Percentiles rank a stretch among this genome's conserved stretches.
phyloP scores from a whole-genome alignment of 1,140 invertebrate species.

The Sinella curviseta region DNA sequence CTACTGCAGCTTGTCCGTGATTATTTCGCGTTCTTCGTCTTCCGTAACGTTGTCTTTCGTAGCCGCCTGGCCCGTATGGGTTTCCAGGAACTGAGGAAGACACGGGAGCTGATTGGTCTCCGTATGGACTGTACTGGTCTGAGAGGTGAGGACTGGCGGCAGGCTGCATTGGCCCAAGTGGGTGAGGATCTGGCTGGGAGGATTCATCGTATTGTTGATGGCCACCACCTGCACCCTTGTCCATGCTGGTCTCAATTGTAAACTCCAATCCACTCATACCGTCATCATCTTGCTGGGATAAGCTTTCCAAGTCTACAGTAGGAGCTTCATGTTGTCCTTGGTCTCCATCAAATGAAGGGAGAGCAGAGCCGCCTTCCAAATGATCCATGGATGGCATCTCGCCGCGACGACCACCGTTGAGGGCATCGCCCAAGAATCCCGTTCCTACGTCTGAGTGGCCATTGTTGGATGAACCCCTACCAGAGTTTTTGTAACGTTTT shows the following conservation, averaged over 20 bases:
- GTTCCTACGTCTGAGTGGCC: neutral
- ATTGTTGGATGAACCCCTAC: neutral
- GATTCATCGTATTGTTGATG: neutral
- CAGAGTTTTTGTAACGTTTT: neutral
- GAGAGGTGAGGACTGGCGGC: neutral
- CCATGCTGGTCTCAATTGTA: conserved; percentile 39
- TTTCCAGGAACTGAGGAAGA: neutral
- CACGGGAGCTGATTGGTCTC: neutral
- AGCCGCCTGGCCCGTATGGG: neutral
- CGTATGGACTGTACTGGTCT: conserved; percentile 13
- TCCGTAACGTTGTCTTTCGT: neutral
- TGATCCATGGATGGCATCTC: neutral
- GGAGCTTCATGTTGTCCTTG: conserved; percentile 22
- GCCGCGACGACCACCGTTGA: neutral
- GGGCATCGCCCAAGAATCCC: neutral
- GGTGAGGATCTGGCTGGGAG: neutral
- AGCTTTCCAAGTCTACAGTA: conserved; percentile 16
- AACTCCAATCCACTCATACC: conserved; percentile 35
- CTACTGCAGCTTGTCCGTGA: neutral
- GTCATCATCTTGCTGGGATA: conserved; percentile 23
- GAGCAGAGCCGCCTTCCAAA: neutral
- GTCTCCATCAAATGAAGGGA: neutral
- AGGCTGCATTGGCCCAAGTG: neutral
- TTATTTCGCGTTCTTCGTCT: conserved; percentile 2
- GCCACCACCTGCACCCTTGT: neutral